Percentiles rank a stretch among this genome's conserved stretches.
These are phyloP conservation scores for Bombycilla garrulus DNA, from an alignment of 2,113 vertebrate genomes.

Conservation along the genomic window DNA sequence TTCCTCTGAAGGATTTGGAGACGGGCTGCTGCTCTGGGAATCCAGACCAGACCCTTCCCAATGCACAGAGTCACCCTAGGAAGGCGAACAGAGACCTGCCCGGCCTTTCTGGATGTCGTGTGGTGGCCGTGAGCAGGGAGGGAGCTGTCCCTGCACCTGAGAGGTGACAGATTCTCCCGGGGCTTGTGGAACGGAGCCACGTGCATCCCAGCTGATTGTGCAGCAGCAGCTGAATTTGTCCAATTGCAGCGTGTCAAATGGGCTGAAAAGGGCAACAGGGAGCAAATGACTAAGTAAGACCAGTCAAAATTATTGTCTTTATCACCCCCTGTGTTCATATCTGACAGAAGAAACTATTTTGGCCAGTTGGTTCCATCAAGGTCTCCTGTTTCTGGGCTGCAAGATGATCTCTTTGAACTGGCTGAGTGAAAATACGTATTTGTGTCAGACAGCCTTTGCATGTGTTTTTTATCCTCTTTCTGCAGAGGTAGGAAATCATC, in stretches of 20 bases:
- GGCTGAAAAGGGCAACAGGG: constrained; percentile 38
- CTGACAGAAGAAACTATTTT: background rate
- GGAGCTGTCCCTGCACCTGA: background rate
- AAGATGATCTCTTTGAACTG: background rate
- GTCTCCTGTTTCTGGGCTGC: background rate
- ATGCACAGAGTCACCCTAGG: fast-evolving
- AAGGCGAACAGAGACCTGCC: background rate
- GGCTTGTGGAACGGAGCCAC: fast-evolving
- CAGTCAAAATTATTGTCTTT: constrained; percentile 1
- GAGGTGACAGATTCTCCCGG: background rate
- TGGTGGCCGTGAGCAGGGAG: background rate
- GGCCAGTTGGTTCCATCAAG: background rate
- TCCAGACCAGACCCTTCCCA: fast-evolving
- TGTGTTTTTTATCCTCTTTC: background rate
- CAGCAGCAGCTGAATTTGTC: background rate
- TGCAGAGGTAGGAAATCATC: background rate
- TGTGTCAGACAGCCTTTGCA: background rate
- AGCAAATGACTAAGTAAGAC: background rate
- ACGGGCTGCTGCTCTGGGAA: background rate
- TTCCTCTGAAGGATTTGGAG: background rate
- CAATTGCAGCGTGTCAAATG: background rate
- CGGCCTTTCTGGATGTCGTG: fast-evolving
- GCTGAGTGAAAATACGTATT: background rate
- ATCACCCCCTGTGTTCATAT: background rate
- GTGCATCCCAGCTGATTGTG: fast-evolving